Evolutionary conservation across 2,797 vertebrate genomes (phyloP).

Genomic region (Amblyraja radiata): DNA sequence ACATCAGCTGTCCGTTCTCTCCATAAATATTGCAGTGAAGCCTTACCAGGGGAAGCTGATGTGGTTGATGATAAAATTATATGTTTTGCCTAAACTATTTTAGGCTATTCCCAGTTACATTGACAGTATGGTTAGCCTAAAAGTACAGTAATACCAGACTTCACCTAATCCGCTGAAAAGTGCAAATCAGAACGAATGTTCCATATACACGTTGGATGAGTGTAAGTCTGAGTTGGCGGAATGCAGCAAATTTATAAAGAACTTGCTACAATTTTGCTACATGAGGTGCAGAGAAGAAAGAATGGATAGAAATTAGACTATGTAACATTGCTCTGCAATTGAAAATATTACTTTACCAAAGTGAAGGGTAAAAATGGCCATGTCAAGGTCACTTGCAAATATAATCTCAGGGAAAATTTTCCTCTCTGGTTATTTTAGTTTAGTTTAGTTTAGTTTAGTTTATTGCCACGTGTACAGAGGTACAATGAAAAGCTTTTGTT

Average conservation of each 20-base stretch:
- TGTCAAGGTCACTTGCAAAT: neutral
- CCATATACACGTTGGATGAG: neutral
- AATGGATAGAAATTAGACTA: neutral
- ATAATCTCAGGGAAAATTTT: neutral
- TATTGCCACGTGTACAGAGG: no score
- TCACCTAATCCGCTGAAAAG: neutral
- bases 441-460: no score
- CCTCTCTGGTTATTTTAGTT: neutral
- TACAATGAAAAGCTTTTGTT: no score
- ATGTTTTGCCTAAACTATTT: slow-evolving; percentile 12
- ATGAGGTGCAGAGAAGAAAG: neutral
- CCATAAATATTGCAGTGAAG: neutral
- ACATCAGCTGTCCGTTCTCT: no score
- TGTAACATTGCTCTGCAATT: no score
- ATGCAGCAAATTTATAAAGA: neutral
- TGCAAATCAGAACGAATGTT: neutral
- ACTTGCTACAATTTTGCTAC: neutral
- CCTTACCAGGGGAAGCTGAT: neutral
- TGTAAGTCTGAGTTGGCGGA: neutral
- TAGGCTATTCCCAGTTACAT: neutral
- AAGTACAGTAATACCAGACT: neutral
- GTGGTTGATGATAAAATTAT: neutral
- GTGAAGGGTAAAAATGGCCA: no score
- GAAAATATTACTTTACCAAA: no score
- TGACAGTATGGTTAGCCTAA: neutral